Evolutionary conservation across 2,888 invertebrate species (phyloP).

Genomic region (Ecliptopera silaceata): DNA sequence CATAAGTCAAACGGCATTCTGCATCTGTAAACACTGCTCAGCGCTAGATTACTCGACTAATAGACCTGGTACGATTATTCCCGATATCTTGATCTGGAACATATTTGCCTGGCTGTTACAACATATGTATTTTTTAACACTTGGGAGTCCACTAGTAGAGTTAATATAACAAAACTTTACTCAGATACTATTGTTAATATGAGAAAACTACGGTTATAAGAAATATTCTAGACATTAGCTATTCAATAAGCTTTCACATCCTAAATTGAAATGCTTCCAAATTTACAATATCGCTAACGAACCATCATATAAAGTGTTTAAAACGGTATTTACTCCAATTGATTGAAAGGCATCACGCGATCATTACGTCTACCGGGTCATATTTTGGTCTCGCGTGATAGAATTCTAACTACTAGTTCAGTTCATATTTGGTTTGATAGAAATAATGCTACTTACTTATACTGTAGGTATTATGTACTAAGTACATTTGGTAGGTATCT

Average conservation of each 20-base stretch:
- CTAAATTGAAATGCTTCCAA: not conserved
- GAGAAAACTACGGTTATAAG: too few species aligned
- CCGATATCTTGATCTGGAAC: too few species aligned
- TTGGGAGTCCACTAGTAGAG: too few species aligned
- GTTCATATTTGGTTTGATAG: conserved; percentile 13
- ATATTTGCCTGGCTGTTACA: too few species aligned
- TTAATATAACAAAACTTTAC: too few species aligned
- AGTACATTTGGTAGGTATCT: not conserved
- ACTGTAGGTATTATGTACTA: not conserved
- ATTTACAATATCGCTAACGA: not conserved
- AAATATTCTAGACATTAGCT: too few species aligned
- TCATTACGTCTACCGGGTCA: conserved; percentile 20
- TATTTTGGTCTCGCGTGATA: conserved; percentile 12
- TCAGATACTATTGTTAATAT: too few species aligned
- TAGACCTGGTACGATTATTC: too few species aligned
- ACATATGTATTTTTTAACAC: too few species aligned
- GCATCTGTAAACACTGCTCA: too few species aligned
- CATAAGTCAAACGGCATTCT: too few species aligned
- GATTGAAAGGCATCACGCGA: conserved; percentile 24
- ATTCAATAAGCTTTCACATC: not conserved
- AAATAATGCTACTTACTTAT: not conserved
- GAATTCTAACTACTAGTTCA: conserved; percentile 7
- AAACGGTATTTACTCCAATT: conserved; percentile 21
- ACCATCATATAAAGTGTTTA: conserved; percentile 8
- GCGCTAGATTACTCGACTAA: too few species aligned